Conservation (phyloP, 2,113 vertebrate species). For the Alces alces region DNA sequence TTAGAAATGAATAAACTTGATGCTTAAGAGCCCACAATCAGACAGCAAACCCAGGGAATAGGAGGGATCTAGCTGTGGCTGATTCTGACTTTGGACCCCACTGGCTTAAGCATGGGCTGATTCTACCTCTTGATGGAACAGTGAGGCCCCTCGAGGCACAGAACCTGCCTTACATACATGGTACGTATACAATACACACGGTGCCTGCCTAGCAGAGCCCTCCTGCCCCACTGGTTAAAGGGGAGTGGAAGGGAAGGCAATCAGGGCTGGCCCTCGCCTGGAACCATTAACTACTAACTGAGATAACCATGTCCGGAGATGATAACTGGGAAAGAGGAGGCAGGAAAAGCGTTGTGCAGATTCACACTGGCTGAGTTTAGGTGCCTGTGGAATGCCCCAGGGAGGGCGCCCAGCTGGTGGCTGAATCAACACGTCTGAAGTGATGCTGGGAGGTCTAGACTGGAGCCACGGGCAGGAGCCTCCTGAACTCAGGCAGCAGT, state of each 20-base stretch:
- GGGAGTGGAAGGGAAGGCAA: no score
- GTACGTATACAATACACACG: fast-evolving
- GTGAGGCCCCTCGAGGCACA: not conserved
- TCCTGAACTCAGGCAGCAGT: not conserved
- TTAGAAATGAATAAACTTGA: not conserved
- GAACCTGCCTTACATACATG: not conserved
- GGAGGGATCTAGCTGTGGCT: not conserved
- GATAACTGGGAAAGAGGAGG: not conserved
- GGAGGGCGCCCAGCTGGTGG: not conserved
- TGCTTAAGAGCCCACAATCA: not conserved
- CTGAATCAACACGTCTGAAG: not conserved
- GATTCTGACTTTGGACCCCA: not conserved
- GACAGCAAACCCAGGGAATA: not conserved
- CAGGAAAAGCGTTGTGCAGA: fast-evolving
- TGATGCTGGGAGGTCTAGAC: not conserved
- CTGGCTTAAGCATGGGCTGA: no score
- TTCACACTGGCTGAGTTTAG: not conserved
- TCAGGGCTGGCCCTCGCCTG: not conserved
- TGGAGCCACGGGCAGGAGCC: not conserved
- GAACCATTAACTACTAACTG: not conserved
- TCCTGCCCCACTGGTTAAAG: not conserved
- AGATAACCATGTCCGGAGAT: not conserved
- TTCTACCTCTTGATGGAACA: not conserved
- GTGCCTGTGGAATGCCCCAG: not conserved
- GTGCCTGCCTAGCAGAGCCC: not conserved